These are phyloP conservation scores for Intellagama lesueurii DNA, from an alignment of 2,797 vertebrate genomes.

Conservation along the genomic window DNA sequence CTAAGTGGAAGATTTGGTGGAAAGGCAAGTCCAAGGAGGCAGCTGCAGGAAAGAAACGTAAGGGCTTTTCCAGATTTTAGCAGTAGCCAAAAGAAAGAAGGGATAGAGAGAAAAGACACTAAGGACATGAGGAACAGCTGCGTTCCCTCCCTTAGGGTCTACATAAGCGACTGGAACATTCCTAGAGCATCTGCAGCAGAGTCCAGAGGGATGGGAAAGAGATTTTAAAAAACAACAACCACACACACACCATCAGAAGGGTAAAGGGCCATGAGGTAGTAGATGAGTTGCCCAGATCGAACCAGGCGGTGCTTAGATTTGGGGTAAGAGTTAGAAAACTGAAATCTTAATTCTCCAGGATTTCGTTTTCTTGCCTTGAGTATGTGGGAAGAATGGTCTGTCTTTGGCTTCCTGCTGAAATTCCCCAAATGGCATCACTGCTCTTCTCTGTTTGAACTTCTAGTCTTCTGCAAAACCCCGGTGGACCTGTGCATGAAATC, in stretches of 20 bases:
- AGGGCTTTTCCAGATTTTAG: conserved; percentile 22
- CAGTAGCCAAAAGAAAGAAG: not conserved
- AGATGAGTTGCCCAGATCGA: not conserved
- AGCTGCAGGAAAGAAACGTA: conserved; percentile 47
- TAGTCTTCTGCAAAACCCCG: not conserved
- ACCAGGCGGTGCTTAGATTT: conserved; percentile 6
- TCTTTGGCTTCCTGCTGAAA: not conserved
- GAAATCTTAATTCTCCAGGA: not conserved
- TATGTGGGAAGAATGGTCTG: not conserved
- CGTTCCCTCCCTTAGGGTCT: not conserved
- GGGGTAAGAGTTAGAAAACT: not conserved
- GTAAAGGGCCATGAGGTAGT: not conserved
- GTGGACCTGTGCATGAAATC: not conserved
- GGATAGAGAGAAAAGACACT: fast-evolving
- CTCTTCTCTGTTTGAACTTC: not conserved
- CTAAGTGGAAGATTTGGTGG: not conserved
- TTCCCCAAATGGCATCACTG: not conserved
- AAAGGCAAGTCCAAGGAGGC: conserved; percentile 1
- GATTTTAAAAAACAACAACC: not conserved
- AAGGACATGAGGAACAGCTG: not conserved
- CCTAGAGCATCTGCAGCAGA: not conserved
- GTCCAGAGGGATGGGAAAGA: not conserved
- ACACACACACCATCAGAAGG: fast-evolving
- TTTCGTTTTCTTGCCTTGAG: not conserved
- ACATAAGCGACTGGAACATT: not conserved